Conservation (phyloP, 2,888 invertebrate genomes). For the Cosmorhoe ocellata region DNA sequence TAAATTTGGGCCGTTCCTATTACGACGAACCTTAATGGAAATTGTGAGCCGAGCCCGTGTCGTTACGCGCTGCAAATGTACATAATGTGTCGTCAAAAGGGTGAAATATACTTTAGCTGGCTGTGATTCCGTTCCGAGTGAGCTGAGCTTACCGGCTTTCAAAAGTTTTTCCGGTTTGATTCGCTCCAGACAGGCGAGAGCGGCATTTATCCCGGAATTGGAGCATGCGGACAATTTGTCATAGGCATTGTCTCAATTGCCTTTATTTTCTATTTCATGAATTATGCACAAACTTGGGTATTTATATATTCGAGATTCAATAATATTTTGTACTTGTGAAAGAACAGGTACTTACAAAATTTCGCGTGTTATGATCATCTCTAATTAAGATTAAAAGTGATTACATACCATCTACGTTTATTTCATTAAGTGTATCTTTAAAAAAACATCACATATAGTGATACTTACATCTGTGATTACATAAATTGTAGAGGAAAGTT, state of each 20-base stretch:
- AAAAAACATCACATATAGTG: too few species aligned
- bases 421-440: too few species aligned
- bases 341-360: too few species aligned
- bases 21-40: slow-evolving; percentile 70
- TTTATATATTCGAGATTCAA: background rate
- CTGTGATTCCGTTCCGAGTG: slow-evolving; percentile 73
- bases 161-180: slow-evolving; percentile 68
- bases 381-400: too few species aligned
- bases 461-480: too few species aligned
- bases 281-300: background rate
- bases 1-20: slow-evolving; percentile 63
- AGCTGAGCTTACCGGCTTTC: slow-evolving; percentile 65
- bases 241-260: slow-evolving; percentile 20
- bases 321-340: too few species aligned
- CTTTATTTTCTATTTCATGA: slow-evolving; percentile 12
- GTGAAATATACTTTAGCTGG: slow-evolving; percentile 79
- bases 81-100: slow-evolving; percentile 82
- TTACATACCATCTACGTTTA: too few species aligned
- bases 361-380: too few species aligned
- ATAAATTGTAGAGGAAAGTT: slow-evolving; percentile 18
- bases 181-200: slow-evolving; percentile 55
- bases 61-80: slow-evolving; percentile 80
- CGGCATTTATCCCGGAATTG: slow-evolving; percentile 37
- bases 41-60: slow-evolving; percentile 79
- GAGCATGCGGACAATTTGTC: slow-evolving; percentile 25